Conservation (phyloP, 2,797 vertebrate species). For the Cynodonichthys magdalenae region DNA sequence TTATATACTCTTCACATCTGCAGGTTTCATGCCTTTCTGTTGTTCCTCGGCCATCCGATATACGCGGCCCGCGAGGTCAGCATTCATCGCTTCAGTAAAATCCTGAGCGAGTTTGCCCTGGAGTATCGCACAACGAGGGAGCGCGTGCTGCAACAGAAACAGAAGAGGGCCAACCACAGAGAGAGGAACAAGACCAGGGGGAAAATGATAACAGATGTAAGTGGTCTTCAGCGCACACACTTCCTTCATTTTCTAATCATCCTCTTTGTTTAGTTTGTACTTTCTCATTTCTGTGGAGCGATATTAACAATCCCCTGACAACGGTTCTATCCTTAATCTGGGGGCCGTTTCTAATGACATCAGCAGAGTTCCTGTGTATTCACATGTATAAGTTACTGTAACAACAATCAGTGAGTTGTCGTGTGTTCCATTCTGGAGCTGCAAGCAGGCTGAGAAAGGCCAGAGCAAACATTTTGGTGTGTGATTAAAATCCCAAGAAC, state of each 20-base stretch:
- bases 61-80: slow-evolving; percentile 92
- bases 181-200: slow-evolving; percentile 98
- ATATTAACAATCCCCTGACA: slow-evolving; percentile 39
- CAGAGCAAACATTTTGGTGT: slow-evolving; percentile 65
- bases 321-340: slow-evolving; percentile 44
- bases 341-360: slow-evolving; percentile 53
- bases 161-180: slow-evolving; percentile 95
- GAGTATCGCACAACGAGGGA: slow-evolving; percentile 97
- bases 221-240: slow-evolving; percentile 58
- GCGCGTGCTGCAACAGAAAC: slow-evolving; percentile 94
- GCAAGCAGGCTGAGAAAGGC: slow-evolving; percentile 54
- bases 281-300: slow-evolving; percentile 39
- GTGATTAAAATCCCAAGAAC: slow-evolving; percentile 69
- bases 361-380: slow-evolving; percentile 39
- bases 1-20: slow-evolving; percentile 27
- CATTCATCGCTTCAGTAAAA: slow-evolving; percentile 95
- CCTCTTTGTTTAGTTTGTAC: slow-evolving; percentile 46
- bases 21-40: slow-evolving; percentile 95
- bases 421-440: slow-evolving; percentile 65
- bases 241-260: slow-evolving; percentile 40
- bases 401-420: slow-evolving; percentile 67
- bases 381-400: slow-evolving; percentile 67
- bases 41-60: slow-evolving; percentile 94
- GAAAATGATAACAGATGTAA: slow-evolving; percentile 99
- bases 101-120: slow-evolving; percentile 94